phyloP scores from a whole-genome alignment of 1,140 invertebrate genomes.

The Drosophila murphyi region DNA sequence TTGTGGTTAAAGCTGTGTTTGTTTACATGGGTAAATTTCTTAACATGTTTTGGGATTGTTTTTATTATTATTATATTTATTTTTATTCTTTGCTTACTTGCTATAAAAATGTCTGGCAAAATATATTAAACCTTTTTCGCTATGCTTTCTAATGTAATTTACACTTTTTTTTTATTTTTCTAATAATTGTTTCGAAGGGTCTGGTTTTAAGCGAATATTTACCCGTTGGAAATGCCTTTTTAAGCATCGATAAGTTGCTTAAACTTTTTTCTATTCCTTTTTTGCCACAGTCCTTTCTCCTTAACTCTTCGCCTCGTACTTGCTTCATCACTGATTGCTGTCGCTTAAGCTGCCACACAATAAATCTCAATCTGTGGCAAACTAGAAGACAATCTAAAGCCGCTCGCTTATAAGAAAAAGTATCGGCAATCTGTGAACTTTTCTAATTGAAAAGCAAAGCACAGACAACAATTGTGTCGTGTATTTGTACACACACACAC shows the following conservation, averaged over 20 bases:
- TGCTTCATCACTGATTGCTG: constrained; percentile 30
- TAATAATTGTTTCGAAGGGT: too few species aligned
- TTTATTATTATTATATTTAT: background rate
- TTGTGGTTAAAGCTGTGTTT: background rate
- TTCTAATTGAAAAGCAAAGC: constrained; percentile 65
- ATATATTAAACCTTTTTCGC: too few species aligned
- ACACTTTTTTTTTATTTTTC: background rate
- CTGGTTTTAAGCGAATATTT: too few species aligned
- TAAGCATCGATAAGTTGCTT: background rate
- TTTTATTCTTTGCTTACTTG: background rate
- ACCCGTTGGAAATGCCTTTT: background rate
- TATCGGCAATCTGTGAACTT: constrained; percentile 61
- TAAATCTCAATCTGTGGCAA: constrained; percentile 45
- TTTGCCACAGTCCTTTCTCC: background rate
- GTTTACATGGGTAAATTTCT: constrained; percentile 1
- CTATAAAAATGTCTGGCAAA: background rate
- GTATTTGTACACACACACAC: constrained; percentile 2
- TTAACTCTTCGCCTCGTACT: background rate
- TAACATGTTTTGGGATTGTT: background rate
- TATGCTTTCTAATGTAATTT: background rate
- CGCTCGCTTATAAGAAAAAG: constrained; percentile 26
- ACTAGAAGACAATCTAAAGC: constrained; percentile 39
- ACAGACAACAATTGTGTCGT: constrained; percentile 47
- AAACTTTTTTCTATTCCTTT: background rate
- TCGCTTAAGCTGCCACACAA: constrained; percentile 48